These are phyloP conservation scores for Halcyon smyrnensis DNA, from an alignment of 2,797 vertebrate genomes.

Conservation along the genomic window DNA sequence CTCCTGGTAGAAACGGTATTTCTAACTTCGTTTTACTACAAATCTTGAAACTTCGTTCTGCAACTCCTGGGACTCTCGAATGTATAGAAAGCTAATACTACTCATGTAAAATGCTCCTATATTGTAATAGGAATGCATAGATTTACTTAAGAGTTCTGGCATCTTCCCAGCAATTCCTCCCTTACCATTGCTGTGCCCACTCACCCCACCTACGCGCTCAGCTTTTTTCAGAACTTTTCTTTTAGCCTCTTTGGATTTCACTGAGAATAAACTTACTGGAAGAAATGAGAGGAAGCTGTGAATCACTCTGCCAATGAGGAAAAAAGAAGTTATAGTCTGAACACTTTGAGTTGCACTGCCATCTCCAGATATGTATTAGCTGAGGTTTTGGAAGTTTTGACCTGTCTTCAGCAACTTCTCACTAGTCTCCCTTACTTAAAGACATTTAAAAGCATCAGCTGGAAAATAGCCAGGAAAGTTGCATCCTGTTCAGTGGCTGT, in stretches of 20 bases:
- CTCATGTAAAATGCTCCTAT: background rate
- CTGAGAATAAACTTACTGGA: background rate
- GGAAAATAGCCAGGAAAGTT: background rate
- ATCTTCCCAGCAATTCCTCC: background rate
- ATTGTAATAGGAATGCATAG: background rate
- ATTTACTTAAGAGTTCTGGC: background rate
- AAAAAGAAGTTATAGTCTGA: background rate
- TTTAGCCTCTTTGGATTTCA: constrained; percentile 1
- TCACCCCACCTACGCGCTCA: no score
- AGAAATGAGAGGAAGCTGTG: background rate
- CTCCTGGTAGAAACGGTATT: background rate
- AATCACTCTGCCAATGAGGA: background rate
- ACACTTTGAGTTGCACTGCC: background rate
- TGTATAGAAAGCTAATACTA: background rate
- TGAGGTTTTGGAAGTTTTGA: background rate
- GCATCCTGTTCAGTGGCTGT: background rate
- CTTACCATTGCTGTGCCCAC: background rate
- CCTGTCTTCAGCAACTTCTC: background rate
- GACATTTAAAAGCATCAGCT: background rate
- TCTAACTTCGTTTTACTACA: background rate
- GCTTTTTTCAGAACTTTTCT: background rate
- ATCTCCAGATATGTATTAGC: background rate
- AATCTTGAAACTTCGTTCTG: background rate
- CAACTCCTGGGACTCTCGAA: background rate
- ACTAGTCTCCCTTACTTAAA: background rate